Conservation (phyloP, 2,888 invertebrate species). For the Sphecodes monilicornis region DNA sequence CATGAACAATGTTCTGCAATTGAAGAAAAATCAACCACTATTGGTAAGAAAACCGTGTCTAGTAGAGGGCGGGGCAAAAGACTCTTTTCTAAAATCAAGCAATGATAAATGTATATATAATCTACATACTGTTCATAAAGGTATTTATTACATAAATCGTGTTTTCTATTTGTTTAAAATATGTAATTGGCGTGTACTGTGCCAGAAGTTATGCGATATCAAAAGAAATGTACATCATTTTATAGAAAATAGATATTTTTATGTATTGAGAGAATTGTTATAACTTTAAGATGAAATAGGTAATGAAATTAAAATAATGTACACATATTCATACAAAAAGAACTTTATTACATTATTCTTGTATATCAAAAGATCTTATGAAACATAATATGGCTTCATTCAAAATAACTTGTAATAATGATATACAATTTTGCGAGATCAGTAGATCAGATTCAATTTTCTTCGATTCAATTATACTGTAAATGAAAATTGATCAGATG, state of each 20-base stretch:
- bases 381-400: slow-evolving; percentile 48
- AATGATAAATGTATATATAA: slow-evolving; percentile 30
- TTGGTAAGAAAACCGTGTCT: slow-evolving; percentile 50
- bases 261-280: slow-evolving; percentile 3
- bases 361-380: slow-evolving; percentile 5
- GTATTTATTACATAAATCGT: not conserved
- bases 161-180: not conserved
- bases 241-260: slow-evolving; percentile 25
- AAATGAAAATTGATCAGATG: not conserved
- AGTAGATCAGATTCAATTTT: slow-evolving; percentile 17
- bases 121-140: slow-evolving; percentile 7
- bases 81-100: slow-evolving; percentile 74
- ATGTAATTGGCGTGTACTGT: not conserved
- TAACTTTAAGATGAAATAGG: not conserved
- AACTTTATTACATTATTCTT: slow-evolving; percentile 22
- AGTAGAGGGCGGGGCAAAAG: slow-evolving; percentile 78
- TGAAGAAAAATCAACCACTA: slow-evolving; percentile 79
- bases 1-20: slow-evolving; percentile 88
- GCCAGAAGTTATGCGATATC: slow-evolving; percentile 16
- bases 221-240: slow-evolving; percentile 16
- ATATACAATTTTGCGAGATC: slow-evolving; percentile 38
- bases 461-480: slow-evolving; percentile 43
- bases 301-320: not conserved
- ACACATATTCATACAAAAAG: not conserved
- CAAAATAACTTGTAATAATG: slow-evolving; percentile 47